Base-by-base conservation (phyloP, 2,888 invertebrate species). In the Temnothorax ravouxi region DNA sequence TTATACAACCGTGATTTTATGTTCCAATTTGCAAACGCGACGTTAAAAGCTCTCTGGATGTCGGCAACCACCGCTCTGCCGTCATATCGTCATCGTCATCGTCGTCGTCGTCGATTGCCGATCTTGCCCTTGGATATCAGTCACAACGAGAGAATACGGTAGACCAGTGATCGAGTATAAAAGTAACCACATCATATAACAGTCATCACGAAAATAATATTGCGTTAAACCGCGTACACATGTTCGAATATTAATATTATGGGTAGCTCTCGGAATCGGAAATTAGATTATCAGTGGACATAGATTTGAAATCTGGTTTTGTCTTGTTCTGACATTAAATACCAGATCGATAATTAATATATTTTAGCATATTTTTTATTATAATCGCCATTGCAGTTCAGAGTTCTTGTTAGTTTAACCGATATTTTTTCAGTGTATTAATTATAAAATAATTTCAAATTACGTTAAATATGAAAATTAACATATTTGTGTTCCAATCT, bases 21-120 rank as follows among this genome's bases (percentile, higher is more conserved):
- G 94, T 94, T 94, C 94, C 94, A 94, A 94, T 94, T 94, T 94
- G 94, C 94, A 94, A 94, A 93, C 88, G 88, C 84, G 89, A 90
- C 90, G 84, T 90, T 90, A 90, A 90, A 90, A 84, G 90, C 88
- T 85, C 82, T 62, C 86, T 71, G 76, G 87, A 87, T 84, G 86
- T 76, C 83, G 84, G 66, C 85, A 83, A 74, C 84, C 87, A 77
- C 67, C 82, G 29, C 18, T 59, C 18, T 59, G 34, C 21, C 86
- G 61, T 47, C 83, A 29, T 74, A 29, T 74, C 81, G 38, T 72
- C 67, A 61, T 76, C 54, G 21, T 87, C 82, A 61, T 74, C 85
- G 66, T 47, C 34, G 25, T 82, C 67, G 72, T 75, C 11, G 67
- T 59, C 67, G 38, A 54, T 71, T 75, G 44, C 50, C 38, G 62